Evolutionary conservation across 2,888 invertebrate genomes (phyloP), one percentile per base, ranked within the genome.

Genomic region (Oligia fasciuncula): DNA sequence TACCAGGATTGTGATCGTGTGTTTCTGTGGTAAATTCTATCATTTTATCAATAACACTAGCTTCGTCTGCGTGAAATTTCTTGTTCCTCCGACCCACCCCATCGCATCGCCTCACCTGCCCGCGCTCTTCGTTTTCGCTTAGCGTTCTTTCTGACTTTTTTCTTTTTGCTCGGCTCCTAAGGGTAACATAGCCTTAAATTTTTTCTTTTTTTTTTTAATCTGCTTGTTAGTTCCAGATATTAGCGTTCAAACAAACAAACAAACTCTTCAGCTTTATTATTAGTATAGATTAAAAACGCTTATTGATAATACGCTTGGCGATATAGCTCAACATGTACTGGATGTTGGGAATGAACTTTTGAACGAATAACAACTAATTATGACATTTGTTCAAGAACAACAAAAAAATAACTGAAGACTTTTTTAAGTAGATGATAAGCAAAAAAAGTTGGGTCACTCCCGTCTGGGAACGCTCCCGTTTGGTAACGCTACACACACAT

Each of bases 1-100:
- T 6, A 86, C 90, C 5, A 92, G 96, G 81, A 92, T 91, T 51
- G 84, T 91, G 0, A 91, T 95, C 40, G 97, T 97, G 4, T 94
- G 94, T 71, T 92, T 96, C 83, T 96, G 96, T 87, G 96, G 97
- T 97, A 92, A 94, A 95, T 86, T 8, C 43, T 29, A 13, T 49
- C 0, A 29, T 19, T 35, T 43, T 49, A 23, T 67, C 13, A 49
- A 40, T n/a, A 14, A 40, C 1, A 19, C 11, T 46, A 23, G 35
- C 17, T 46, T 46, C 11, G 46, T 46, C 11, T 0, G 11, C 46
- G 46, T 46, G 19, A 54, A 54, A 6, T 54, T 54, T 54, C 0
- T 54, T 54, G 54, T 9, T 23, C 54, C 0, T 19, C 8, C 23
- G 54, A 54, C 51, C 17, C 17, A 51, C 2, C 51, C 6, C 19